A percentile compares a stretch with the other conserved stretches of the same genome.
Conservation (phyloP, 2,113 vertebrate genomes). For the Cranoglanis bouderius region DNA sequence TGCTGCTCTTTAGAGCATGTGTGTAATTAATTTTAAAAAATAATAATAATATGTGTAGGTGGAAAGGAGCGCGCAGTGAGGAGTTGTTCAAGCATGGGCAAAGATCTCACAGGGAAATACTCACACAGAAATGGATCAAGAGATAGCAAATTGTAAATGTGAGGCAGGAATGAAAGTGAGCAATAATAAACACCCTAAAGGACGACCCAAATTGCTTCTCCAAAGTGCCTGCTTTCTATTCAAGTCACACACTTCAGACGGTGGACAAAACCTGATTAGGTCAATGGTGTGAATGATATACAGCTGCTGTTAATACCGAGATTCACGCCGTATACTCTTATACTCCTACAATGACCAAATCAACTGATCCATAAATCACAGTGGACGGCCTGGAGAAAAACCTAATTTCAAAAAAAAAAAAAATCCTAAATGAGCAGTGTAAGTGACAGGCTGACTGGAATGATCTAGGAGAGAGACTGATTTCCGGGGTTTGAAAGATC, state of each 20-base stretch:
- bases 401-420: not conserved
- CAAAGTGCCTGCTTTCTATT: not conserved
- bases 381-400: not conserved
- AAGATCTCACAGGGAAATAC: not conserved
- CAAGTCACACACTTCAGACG: not conserved
- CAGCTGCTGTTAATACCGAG: not conserved
- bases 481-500: not conserved
- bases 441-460: not conserved
- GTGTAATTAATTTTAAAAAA: not conserved
- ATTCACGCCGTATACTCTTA: not conserved
- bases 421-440: not conserved
- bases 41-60: not conserved
- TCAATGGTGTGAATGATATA: not conserved
- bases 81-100: not conserved
- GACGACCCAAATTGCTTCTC: not conserved
- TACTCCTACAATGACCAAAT: not conserved
- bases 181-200: not conserved
- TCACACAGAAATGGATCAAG: not conserved
- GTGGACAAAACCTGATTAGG: not conserved
- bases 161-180: not conserved
- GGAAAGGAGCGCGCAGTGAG: not conserved
- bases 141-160: not conserved
- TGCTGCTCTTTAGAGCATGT: not conserved
- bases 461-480: not conserved
- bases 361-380: constrained; percentile 8